phyloP scores from a whole-genome alignment of 2,113 vertebrate genomes.

The Oncorhynchus gorbuscha region DNA sequence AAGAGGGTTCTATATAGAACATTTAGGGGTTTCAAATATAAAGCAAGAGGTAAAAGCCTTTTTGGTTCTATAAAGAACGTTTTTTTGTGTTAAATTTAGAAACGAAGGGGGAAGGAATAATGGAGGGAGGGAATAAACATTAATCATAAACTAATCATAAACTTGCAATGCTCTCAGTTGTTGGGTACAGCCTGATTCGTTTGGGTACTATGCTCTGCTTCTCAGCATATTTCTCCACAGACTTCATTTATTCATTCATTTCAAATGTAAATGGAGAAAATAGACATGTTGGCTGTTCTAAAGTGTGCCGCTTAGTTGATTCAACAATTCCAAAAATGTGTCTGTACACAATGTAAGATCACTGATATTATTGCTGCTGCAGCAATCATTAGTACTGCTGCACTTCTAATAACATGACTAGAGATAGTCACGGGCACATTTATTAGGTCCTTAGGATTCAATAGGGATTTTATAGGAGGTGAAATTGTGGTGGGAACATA shows the following conservation, averaged over 20 bases:
- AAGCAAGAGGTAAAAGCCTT: too few relatives aligned
- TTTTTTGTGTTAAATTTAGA: too few relatives aligned
- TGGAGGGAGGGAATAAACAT: neutral
- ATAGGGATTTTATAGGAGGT: neutral
- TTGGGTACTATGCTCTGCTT: neutral
- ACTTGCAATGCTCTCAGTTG: neutral
- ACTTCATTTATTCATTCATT: neutral
- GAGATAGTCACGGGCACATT: neutral
- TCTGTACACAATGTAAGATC: neutral
- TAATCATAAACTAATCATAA: neutral
- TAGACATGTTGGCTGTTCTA: neutral
- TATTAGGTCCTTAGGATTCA: neutral
- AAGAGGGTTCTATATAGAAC: too few relatives aligned
- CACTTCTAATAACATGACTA: neutral
- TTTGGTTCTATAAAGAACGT: too few relatives aligned
- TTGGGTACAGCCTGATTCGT: neutral
- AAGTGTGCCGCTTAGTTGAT: neutral
- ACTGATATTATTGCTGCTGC: too few relatives aligned
- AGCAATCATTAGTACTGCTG: neutral
- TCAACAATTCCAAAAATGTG: neutral
- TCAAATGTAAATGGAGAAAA: neutral
- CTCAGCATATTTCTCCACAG: neutral
- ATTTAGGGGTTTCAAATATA: too few relatives aligned
- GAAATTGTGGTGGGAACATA: neutral
- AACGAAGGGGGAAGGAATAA: neutral